phyloP scores from a whole-genome alignment of 2,113 vertebrate species.

The Thymallus thymallus region DNA sequence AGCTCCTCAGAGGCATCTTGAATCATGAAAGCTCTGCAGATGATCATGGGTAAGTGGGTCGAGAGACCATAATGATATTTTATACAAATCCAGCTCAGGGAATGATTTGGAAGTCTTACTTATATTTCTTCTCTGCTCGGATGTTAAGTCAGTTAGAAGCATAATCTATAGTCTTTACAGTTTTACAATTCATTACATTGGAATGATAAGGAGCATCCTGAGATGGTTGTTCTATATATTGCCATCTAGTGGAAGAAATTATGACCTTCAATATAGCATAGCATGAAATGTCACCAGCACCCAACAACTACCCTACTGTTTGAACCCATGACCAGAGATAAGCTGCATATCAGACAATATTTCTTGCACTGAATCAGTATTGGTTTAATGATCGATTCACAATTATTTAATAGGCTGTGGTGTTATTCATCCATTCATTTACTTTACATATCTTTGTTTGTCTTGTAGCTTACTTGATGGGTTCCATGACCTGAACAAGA shows the following conservation, averaged over 20 bases:
- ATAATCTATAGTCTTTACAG: not conserved
- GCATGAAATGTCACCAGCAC: not conserved
- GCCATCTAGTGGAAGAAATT: slow-evolving; percentile 22
- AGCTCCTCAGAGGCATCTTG: slow-evolving; percentile 54
- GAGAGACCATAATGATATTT: not conserved
- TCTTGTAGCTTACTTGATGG: slow-evolving; percentile 64
- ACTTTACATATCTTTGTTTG: not conserved
- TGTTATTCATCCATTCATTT: not conserved
- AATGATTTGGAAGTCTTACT: not conserved
- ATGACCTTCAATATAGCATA: not conserved
- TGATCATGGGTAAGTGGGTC: slow-evolving; percentile 57
- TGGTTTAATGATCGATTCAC: not conserved
- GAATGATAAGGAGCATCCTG: not conserved
- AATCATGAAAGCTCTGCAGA: slow-evolving; percentile 10
- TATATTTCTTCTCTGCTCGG: not conserved
- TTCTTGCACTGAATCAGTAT: not conserved
- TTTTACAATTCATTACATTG: not conserved
- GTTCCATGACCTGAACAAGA: slow-evolving; percentile 74
- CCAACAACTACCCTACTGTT: not conserved
- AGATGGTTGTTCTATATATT: not conserved
- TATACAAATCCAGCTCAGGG: not conserved
- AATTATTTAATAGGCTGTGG: not conserved
- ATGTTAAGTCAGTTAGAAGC: not conserved
- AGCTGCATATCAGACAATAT: not conserved
- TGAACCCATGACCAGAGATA: not conserved